These are phyloP conservation scores for Sylvietta virens DNA, from an alignment of 2,113 vertebrate genomes.

Conservation along the genomic window DNA sequence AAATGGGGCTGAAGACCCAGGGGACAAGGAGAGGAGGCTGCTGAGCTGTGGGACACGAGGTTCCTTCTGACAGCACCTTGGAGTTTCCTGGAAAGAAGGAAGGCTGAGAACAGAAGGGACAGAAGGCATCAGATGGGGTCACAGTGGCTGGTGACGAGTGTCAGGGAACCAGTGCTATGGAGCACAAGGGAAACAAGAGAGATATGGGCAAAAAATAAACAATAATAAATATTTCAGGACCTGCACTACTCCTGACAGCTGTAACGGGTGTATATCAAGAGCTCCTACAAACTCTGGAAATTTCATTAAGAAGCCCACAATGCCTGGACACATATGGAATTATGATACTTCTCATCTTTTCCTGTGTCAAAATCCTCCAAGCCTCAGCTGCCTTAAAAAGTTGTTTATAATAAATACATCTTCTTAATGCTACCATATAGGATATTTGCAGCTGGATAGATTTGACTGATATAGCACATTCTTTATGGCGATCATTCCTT, in stretches of 20 bases:
- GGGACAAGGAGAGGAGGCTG: not conserved
- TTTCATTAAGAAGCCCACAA: slow-evolving; percentile 60
- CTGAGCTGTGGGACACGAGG: not conserved
- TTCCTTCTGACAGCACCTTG: not conserved
- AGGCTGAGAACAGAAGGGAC: not conserved
- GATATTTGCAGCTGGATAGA: slow-evolving; percentile 25
- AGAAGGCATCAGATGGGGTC: not conserved
- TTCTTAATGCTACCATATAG: slow-evolving; percentile 53
- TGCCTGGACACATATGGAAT: slow-evolving; percentile 48
- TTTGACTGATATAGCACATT: slow-evolving; percentile 57
- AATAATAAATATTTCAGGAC: slow-evolving; percentile 26
- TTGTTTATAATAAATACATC: slow-evolving; percentile 59
- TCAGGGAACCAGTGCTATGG: not conserved
- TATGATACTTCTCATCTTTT: slow-evolving; percentile 51
- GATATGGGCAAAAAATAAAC: not conserved
- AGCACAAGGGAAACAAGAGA: not conserved
- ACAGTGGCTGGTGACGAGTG: fast-evolving
- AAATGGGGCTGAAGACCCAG: not conserved
- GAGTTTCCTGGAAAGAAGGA: not conserved
- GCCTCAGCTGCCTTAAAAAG: slow-evolving; percentile 50
- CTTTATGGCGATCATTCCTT: slow-evolving; percentile 55
- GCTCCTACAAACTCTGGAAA: slow-evolving; percentile 32
- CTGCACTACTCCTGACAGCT: not conserved
- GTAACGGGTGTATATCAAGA: slow-evolving; percentile 4
- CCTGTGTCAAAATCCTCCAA: slow-evolving; percentile 51